Evolutionary conservation across 2,113 vertebrate genomes (phyloP), one percentile per base, ranked within the genome.

Genomic region (Forbesichthys agassizii): DNA sequence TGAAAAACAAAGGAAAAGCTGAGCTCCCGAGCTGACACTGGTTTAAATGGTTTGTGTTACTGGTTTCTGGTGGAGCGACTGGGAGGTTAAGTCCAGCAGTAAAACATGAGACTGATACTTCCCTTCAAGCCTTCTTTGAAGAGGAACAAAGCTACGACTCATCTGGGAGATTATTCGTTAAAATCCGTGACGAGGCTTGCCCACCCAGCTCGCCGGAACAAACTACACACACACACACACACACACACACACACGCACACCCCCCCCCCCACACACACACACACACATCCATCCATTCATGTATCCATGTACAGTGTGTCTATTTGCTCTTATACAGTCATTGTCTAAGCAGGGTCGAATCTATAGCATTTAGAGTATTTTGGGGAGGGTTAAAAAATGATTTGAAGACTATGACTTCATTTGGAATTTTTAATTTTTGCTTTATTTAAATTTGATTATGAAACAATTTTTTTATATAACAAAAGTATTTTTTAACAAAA

Each of bases 101-200:
- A 87, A 90, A 89, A 85, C 71, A 68, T 69, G 46, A 83, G 82
- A 74, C 84, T 78, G 78, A 80, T 80, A 83, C 80, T 88, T 89
- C 81, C 79, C 68, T 61, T 68, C 69, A 66, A 78, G 66, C 64
- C 64, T 68, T 69, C 80, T 89, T 90, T 88, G 88, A 90, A 82
- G 87, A 82, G 74, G 79, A 88, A 91, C 82, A 90, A 89, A 90
- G 82, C 61, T 68, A 66, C 48, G 71, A 61, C 48, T 76, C 73
- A 77, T 86, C 61, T 9, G 59, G 78, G 78, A 87, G 83, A 84
- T 88, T 82, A 89, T 76, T 73, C 75, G 51, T 61, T 87, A 85
- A 79, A 72, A 12, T 55, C 47, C 33, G n/a, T 65, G 72, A 63
- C 57, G 14, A 1, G 63, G 60, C 67, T 78, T 0, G 83, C 87